phyloP scores from a whole-genome alignment of 2,797 vertebrate genomes.

The Hydrophis major region DNA sequence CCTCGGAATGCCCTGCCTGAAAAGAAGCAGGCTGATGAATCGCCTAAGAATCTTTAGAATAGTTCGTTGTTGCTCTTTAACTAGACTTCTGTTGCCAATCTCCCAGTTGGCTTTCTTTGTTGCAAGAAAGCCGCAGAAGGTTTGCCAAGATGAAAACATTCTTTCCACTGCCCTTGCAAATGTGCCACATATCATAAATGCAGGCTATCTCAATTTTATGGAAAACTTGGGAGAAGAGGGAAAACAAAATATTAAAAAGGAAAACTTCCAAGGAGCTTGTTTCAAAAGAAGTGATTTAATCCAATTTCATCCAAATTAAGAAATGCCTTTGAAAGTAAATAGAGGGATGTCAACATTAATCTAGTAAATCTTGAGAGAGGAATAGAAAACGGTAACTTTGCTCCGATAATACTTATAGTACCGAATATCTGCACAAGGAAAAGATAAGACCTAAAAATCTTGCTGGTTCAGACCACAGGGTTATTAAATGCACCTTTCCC shows the following conservation, averaged over 20 bases:
- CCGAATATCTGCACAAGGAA: background rate
- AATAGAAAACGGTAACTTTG: background rate
- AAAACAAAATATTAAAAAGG: constrained; percentile 55
- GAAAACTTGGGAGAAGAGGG: constrained; percentile 64
- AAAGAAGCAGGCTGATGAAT: constrained; percentile 16
- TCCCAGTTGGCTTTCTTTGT: constrained; percentile 39
- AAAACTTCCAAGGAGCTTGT: constrained; percentile 67
- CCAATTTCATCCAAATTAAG: constrained; percentile 57
- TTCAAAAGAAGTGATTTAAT: constrained; percentile 59
- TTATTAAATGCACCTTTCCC: background rate
- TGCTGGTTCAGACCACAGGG: background rate
- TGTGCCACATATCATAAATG: constrained; percentile 58
- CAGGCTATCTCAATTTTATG: constrained; percentile 63
- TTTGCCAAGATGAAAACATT: constrained; percentile 62
- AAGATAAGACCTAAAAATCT: background rate
- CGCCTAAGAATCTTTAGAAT: constrained; percentile 24
- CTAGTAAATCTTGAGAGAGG: constrained; percentile 22
- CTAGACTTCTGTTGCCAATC: constrained; percentile 38
- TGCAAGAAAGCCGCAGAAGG: constrained; percentile 38
- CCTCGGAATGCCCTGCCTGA: background rate
- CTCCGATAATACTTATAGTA: background rate
- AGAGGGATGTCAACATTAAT: constrained; percentile 54
- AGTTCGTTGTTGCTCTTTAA: constrained; percentile 22
- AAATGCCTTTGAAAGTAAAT: constrained; percentile 30
- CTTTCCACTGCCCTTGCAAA: constrained; percentile 66